A percentile compares a stretch with the other conserved stretches of the same genome.
phyloP scores from a whole-genome alignment of 2,113 vertebrate genomes.

The Coreoperca whiteheadi region DNA sequence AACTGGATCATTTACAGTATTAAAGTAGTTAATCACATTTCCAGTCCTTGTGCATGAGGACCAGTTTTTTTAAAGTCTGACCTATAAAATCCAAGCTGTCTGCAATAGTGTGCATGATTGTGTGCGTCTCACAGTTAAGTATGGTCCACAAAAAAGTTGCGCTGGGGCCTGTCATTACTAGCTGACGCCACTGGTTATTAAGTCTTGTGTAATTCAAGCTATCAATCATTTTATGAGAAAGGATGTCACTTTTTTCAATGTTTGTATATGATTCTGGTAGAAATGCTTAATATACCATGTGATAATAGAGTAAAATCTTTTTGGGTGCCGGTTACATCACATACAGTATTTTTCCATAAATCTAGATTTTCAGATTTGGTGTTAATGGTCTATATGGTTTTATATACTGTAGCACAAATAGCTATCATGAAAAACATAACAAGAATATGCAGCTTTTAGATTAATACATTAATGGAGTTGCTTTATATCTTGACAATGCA shows the following conservation, averaged over 20 bases:
- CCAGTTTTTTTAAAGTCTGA: too few species aligned
- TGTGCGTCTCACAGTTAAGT: neutral
- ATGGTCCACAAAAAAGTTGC: neutral
- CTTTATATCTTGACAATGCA: constrained; percentile 52
- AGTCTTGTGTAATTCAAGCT: constrained; percentile 5
- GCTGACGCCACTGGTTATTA: neutral
- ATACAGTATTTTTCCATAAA: neutral
- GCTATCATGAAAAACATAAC: constrained; percentile 31
- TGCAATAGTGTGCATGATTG: neutral
- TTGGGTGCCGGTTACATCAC: neutral
- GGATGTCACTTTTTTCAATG: neutral
- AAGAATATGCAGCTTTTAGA: constrained; percentile 25
- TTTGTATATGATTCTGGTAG: neutral
- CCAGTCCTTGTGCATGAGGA: neutral
- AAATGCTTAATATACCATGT: neutral
- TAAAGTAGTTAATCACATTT: neutral
- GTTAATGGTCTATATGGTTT: neutral
- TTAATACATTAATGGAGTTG: constrained; percentile 48
- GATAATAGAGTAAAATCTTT: neutral
- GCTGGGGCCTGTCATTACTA: neutral
- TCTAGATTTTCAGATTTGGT: neutral
- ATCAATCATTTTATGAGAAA: neutral
- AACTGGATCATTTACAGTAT: neutral
- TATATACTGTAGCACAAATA: constrained; percentile 17
- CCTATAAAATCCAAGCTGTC: neutral